Base-by-base conservation (phyloP, 2,797 vertebrate genomes). In the Glyptemys insculpta region DNA sequence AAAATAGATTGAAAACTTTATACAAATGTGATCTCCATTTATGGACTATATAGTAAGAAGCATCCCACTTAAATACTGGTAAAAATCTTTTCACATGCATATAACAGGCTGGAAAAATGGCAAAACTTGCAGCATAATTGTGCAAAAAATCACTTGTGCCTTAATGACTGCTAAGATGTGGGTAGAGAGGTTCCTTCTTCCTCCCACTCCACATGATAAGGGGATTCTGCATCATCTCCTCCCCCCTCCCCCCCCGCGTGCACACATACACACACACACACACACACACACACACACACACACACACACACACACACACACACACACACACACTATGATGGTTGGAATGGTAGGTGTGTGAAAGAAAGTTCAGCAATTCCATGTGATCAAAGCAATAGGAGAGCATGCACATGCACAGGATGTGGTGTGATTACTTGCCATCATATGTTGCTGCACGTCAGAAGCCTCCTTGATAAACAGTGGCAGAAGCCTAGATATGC, bases 351-450 rank as follows among this genome's bases (percentile, higher is more conserved):
- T 0, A n/a, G 54, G 49, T 62, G 34, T 68, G 12, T 52, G 72
- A 91, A 74, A 89, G 86, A 94, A 14, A 16, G 52, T 53, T 93
- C 88, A 49, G 49, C 37, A 10, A 68, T 92, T 89, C 18, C 29
- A 19, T 68, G 76, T 68, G 16, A 34, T 56, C 1, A 86, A 78
- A 87, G 49, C 50, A 92, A 59, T 44, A 21, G 27, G 57, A 54
- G 21, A 47, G 79, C 0, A 3, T 41, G 76, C 8, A 31, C 52
- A 54, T 83, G 31, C 65, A 91, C 57, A 81, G 85, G 57, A 50
- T 94, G 68, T 83, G 44, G 79, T 92, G 44, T 94, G 93, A 91
- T 86, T 90, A 49, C 54, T 94, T 92, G 90, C 90, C 91, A 88
- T 62, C 72, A 95, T 15, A 68, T 92, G 94, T 74, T 86, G 41